These are phyloP conservation scores for Takifugu rubripes DNA, from an alignment of 2,797 vertebrate genomes.

Conservation along the genomic window DNA sequence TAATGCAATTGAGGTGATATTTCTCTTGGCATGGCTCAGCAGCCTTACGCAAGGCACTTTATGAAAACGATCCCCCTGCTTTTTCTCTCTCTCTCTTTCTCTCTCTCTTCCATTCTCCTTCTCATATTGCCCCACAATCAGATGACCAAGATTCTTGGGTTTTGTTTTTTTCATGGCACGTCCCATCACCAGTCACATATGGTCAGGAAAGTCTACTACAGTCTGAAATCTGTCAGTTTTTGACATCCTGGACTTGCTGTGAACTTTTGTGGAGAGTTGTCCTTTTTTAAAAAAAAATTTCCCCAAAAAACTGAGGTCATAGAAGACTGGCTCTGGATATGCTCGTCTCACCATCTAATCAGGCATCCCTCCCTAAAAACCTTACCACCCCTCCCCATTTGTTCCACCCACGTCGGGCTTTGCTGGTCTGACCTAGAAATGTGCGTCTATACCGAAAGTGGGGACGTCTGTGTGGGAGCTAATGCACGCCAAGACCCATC, in stretches of 20 bases:
- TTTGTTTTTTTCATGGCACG: constrained; percentile 35
- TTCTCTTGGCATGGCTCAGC: constrained; percentile 77
- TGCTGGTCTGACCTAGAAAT: constrained; percentile 13
- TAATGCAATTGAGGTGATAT: constrained; percentile 82
- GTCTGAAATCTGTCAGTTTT: constrained; percentile 14
- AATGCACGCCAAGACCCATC: not conserved
- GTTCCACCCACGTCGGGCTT: constrained; percentile 23
- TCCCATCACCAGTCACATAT: constrained; percentile 5
- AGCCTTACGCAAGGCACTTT: constrained; percentile 80
- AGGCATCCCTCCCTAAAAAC: constrained; percentile 27
- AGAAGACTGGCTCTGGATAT: constrained; percentile 27
- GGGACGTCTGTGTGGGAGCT: not conserved
- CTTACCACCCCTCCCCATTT: constrained; percentile 11
- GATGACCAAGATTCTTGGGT: constrained; percentile 44
- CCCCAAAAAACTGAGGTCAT: constrained; percentile 37
- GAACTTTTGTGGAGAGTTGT: constrained; percentile 16
- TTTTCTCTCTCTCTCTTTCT: constrained; percentile 5
- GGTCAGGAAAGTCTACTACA: constrained; percentile 4
- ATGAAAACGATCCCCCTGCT: constrained; percentile 72
- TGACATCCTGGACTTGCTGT: constrained; percentile 7
- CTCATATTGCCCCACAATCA: constrained; percentile 35
- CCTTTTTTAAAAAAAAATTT: constrained; percentile 8
- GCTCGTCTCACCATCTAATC: constrained; percentile 40
- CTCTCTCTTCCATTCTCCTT: constrained; percentile 22
- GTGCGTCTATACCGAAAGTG: constrained; percentile 2